A percentile compares a stretch with the other conserved stretches of the same genome.
These are phyloP conservation scores for Lepidocyrtoides sp. DNA, from an alignment of 2,888 invertebrate species.

Conservation along the genomic window DNA sequence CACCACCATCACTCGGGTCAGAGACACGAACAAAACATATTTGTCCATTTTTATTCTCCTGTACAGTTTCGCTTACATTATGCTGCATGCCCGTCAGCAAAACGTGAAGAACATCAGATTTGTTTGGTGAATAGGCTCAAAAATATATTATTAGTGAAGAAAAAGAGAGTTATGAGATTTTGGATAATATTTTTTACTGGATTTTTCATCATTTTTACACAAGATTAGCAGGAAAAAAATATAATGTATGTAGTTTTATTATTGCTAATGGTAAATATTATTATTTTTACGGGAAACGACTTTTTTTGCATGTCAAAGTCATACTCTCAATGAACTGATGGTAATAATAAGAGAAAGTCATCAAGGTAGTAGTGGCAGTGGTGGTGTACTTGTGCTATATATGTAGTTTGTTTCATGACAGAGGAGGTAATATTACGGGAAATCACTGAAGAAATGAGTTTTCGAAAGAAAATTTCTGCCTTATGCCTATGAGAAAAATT, in stretches of 20 bases:
- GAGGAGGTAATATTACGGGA: slow-evolving; percentile 21
- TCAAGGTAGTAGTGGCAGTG: no score
- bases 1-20: not conserved
- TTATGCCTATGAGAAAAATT: slow-evolving; percentile 43
- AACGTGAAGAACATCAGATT: not conserved
- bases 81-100: slow-evolving; percentile 72
- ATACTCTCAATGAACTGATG: slow-evolving; percentile 9
- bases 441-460: slow-evolving; percentile 35
- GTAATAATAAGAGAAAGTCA: slow-evolving; percentile 28
- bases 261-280: slow-evolving; percentile 6
- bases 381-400: not conserved
- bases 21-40: slow-evolving; percentile 81
- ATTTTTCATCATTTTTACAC: slow-evolving; percentile 46
- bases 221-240: slow-evolving; percentile 32
- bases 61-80: not conserved
- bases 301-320: slow-evolving; percentile 22
- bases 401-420: not conserved
- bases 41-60: slow-evolving; percentile 72
- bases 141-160: slow-evolving; percentile 58
- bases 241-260: slow-evolving; percentile 30
- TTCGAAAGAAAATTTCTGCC: slow-evolving; percentile 29
- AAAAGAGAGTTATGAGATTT: slow-evolving; percentile 52
- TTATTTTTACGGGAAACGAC: slow-evolving; percentile 28
- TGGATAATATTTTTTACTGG: slow-evolving; percentile 37
- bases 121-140: not conserved